Conservation (phyloP, 2,888 invertebrate genomes). For the Leucania comma region DNA sequence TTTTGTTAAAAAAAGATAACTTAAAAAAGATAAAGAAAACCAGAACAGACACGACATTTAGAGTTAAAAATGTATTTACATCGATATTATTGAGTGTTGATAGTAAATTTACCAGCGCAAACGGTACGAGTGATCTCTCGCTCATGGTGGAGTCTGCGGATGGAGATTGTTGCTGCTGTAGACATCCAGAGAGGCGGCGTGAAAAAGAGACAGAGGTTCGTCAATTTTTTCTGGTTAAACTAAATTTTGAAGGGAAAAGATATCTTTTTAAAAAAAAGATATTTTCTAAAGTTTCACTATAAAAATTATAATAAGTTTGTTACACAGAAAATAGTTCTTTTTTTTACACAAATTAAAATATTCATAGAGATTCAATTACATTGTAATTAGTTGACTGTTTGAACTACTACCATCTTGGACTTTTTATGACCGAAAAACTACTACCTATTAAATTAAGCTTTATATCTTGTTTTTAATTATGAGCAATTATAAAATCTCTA, state of each 20-base stretch:
- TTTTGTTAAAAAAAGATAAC: conserved; percentile 34
- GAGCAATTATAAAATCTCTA: background rate
- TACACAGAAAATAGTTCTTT: background rate
- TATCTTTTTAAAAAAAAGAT: background rate
- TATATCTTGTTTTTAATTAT: too few species aligned
- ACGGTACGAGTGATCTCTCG: conserved; percentile 88
- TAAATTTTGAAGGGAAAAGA: conserved; percentile 3
- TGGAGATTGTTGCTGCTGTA: conserved; percentile 89
- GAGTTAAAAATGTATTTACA: conserved; percentile 83
- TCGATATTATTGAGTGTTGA: conserved; percentile 85
- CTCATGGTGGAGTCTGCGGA: conserved; percentile 90
- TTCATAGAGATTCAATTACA: too few species aligned
- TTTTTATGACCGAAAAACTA: too few species aligned
- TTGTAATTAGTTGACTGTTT: background rate
- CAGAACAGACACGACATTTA: conserved; percentile 59
- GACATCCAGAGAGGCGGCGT: conserved; percentile 72
- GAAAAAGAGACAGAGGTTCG: conserved; percentile 76
- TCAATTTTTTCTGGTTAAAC: conserved; percentile 24
- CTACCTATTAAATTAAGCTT: too few species aligned
- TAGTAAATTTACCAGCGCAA: conserved; percentile 90
- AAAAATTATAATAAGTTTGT: background rate
- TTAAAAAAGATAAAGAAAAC: background rate
- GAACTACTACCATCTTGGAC: background rate
- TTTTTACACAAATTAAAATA: background rate
- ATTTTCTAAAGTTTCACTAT: background rate